These are phyloP conservation scores for Cetoscarus ocellatus DNA, from an alignment of 2,797 vertebrate species.

Conservation along the genomic window DNA sequence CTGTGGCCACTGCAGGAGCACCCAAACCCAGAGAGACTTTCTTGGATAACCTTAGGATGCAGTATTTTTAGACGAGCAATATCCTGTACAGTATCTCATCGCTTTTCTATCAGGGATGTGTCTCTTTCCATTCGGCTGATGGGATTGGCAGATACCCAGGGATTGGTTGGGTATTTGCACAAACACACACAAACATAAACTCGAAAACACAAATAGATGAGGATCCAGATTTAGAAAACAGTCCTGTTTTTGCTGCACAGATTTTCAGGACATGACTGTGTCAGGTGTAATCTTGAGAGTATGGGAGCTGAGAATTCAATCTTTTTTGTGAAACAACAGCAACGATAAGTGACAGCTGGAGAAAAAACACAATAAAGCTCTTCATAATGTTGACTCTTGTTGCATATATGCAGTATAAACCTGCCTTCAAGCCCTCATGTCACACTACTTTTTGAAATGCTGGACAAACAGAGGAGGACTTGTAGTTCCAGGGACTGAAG, in stretches of 20 bases:
- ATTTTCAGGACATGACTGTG: background rate
- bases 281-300: background rate
- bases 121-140: constrained; percentile 14
- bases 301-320: too few species aligned
- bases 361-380: too few species aligned
- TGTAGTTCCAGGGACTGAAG: constrained; percentile 15
- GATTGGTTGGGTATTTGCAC: background rate
- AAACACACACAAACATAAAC: background rate
- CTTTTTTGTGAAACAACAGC: too few species aligned
- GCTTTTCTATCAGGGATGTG: constrained; percentile 2
- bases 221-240: background rate
- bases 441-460: constrained; percentile 27
- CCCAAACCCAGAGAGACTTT: background rate
- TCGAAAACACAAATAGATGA: background rate
- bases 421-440: constrained; percentile 7
- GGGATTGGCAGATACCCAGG: background rate
- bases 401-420: background rate
- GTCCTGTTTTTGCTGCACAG: background rate
- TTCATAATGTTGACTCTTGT: background rate
- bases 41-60: background rate
- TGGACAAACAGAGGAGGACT: background rate
- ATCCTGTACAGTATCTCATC: constrained; percentile 15
- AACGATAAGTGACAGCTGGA: background rate
- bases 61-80: constrained; percentile 21
- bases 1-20: background rate